These are phyloP conservation scores for Hemiprocne comata DNA, from an alignment of 2,113 vertebrate species.

Conservation along the genomic window DNA sequence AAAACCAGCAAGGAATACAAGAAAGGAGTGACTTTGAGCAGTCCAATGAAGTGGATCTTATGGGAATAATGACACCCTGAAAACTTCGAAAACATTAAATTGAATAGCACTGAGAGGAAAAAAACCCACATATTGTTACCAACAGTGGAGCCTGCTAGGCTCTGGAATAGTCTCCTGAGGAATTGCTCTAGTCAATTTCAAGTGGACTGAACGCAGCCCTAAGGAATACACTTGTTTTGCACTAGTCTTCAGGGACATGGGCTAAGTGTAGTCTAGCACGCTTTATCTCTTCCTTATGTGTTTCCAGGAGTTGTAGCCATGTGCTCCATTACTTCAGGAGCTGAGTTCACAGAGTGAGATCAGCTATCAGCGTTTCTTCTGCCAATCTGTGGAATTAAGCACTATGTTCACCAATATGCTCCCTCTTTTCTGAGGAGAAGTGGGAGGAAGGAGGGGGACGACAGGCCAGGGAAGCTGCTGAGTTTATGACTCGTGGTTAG, in stretches of 20 bases:
- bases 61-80: not conserved
- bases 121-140: not conserved
- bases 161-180: not conserved
- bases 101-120: not conserved
- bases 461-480: not conserved
- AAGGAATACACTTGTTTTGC: not conserved
- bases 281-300: conserved; percentile 15
- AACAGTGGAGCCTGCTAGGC: not conserved
- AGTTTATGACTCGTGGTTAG: conserved; percentile 11
- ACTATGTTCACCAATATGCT: not conserved
- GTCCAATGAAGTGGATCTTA: not conserved
- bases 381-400: not conserved
- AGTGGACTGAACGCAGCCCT: not conserved
- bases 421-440: not conserved
- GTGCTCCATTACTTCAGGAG: not conserved
- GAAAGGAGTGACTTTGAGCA: not conserved
- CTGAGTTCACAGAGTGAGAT: not conserved
- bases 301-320: not conserved
- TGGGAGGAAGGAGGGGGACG: not conserved
- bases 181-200: not conserved
- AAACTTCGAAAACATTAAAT: not conserved
- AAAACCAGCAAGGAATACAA: not conserved
- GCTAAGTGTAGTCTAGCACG: not conserved
- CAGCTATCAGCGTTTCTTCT: conserved; percentile 17
- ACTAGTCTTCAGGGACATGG: not conserved